Evolutionary conservation across 2,888 invertebrate genomes (phyloP).

Genomic region (Alentia gelatinosa): DNA sequence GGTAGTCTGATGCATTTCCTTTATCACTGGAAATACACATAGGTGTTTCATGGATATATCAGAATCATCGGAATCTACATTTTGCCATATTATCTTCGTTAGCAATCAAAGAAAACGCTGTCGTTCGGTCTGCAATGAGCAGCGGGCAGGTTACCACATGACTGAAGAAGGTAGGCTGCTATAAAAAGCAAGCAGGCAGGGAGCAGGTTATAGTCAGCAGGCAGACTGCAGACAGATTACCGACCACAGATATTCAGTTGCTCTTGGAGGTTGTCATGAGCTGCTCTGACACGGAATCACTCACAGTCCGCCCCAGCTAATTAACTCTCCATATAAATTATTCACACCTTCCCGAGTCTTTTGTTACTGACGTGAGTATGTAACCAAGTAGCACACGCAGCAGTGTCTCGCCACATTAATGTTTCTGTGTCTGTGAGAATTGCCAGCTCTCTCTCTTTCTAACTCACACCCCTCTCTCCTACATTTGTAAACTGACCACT

Average conservation of each 20-base stretch:
- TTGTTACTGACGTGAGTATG: constrained; percentile 23
- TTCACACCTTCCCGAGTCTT: not conserved
- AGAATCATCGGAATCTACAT: too few species aligned
- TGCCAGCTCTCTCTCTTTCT: not conserved
- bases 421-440: not conserved
- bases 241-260: not conserved
- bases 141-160: too few species aligned
- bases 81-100: too few species aligned
- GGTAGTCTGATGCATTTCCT: too few species aligned
- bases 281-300: constrained; percentile 1
- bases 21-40: too few species aligned
- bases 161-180: too few species aligned
- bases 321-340: constrained; percentile 43
- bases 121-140: too few species aligned
- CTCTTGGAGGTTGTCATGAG: constrained; percentile 3
- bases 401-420: not conserved
- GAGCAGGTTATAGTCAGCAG: not conserved
- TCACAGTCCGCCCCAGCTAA: not conserved
- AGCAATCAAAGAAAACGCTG: too few species aligned
- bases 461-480: not conserved
- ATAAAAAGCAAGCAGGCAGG: too few species aligned
- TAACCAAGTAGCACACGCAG: not conserved
- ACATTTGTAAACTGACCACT: not conserved
- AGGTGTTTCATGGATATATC: too few species aligned
- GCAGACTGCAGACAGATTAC: not conserved